Percentiles rank a stretch among this genome's conserved stretches.
Evolutionary conservation across 2,113 vertebrate species (phyloP).

Genomic region (Xiphorhynchus elegans): DNA sequence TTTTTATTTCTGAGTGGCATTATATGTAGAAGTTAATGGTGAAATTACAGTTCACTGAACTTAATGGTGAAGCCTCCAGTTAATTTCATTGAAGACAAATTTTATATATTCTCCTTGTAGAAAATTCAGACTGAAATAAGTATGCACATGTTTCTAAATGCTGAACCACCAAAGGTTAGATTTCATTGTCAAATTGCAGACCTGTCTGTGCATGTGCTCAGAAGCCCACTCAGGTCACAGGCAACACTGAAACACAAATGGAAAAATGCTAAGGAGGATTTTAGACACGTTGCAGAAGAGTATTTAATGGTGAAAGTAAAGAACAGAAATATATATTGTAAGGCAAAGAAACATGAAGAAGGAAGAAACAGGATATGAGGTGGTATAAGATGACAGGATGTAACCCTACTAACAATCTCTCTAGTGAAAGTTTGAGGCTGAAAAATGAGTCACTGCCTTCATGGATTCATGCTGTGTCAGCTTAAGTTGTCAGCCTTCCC

Average conservation of each 20-base stretch:
- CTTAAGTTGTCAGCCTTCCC: neutral
- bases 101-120: neutral
- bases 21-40: neutral
- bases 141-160: neutral
- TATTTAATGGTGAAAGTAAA: neutral
- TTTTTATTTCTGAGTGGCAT: neutral
- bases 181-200: neutral
- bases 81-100: neutral
- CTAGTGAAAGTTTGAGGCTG: neutral
- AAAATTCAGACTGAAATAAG: neutral
- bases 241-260: neutral
- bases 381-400: neutral
- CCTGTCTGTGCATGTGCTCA: neutral
- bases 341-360: neutral
- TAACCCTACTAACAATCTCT: neutral
- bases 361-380: neutral
- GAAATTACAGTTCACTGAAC: neutral
- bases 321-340: neutral
- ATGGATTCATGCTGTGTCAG: neutral
- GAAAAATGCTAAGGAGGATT: neutral
- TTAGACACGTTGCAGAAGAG: neutral
- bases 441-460: neutral
- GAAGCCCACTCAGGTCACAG: neutral
- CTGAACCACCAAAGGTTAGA: neutral
- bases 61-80: neutral